phyloP scores from a whole-genome alignment of 1,140 invertebrate species.

The Zaprionus ghesquierei region DNA sequence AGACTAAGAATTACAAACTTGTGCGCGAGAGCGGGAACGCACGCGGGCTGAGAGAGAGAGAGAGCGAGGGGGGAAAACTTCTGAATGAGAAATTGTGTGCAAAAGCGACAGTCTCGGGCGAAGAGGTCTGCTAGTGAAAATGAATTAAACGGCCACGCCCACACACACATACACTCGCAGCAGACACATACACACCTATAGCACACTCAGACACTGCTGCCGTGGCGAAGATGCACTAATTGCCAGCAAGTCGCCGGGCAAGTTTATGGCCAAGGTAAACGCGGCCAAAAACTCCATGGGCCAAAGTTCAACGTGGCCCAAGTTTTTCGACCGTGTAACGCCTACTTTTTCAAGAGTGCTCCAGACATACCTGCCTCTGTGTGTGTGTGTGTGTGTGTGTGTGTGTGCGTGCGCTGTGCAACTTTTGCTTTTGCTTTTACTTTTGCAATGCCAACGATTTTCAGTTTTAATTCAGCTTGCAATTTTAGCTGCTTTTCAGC shows the following conservation, averaged over 20 bases:
- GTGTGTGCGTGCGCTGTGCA: slow-evolving; percentile 25
- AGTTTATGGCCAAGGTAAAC: slow-evolving; percentile 78
- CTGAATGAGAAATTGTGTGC: slow-evolving; percentile 79
- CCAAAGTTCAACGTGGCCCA: slow-evolving; percentile 68
- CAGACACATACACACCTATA: not conserved
- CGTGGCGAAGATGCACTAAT: slow-evolving; percentile 64
- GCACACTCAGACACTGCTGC: slow-evolving; percentile 9
- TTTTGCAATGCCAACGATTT: slow-evolving; percentile 39
- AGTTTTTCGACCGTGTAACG: slow-evolving; percentile 70
- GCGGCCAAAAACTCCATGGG: slow-evolving; percentile 57
- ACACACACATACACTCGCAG: slow-evolving; percentile 29
- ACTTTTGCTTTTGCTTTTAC: slow-evolving; percentile 72
- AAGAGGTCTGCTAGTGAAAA: slow-evolving; percentile 49
- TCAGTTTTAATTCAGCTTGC: slow-evolving; percentile 35
- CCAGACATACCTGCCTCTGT: not conserved
- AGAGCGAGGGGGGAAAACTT: slow-evolving; percentile 51
- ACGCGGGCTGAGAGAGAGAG: not conserved
- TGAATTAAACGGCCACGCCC: slow-evolving; percentile 73
- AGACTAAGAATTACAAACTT: slow-evolving; percentile 80
- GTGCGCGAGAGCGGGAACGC: slow-evolving; percentile 28
- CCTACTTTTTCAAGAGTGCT: slow-evolving; percentile 45
- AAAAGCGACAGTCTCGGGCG: slow-evolving; percentile 61
- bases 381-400: slow-evolving; percentile 4
- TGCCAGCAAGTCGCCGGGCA: slow-evolving; percentile 71
- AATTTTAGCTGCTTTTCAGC: slow-evolving; percentile 3